Evolutionary conservation across 30 jellyfish, hydroid and myxozoan species (phyloP).

Genomic region (Chrysaora quinquecirrha): DNA sequence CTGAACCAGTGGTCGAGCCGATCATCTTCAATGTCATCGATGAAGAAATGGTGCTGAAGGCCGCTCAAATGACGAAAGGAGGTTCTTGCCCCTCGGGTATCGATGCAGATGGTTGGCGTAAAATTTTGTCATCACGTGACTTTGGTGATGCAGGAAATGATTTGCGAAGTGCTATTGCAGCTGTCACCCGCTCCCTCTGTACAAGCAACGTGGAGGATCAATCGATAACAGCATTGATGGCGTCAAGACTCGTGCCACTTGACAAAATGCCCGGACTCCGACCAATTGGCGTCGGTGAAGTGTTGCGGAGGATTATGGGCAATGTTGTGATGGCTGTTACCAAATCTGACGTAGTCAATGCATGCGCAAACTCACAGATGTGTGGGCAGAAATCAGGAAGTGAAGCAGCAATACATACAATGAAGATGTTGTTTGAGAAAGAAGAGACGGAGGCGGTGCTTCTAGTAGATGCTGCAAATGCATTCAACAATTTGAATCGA

Average conservation of each 20-base stretch:
- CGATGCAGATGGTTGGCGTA: conserved; percentile 9
- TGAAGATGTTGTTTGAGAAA: conserved; percentile 6
- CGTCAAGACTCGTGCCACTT: conserved; percentile 13
- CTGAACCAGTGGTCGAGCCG: conserved; percentile 1
- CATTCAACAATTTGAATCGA: conserved; percentile 32
- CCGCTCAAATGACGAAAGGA: not conserved
- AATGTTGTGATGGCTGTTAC: not conserved
- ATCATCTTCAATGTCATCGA: not conserved
- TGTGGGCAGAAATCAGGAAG: conserved; percentile 33
- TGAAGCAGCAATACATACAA: conserved; percentile 42
- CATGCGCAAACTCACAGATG: not conserved
- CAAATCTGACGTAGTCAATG: not conserved
- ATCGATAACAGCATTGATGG: not conserved
- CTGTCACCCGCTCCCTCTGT: not conserved
- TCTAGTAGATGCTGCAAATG: conserved; percentile 44
- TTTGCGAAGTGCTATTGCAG: not conserved
- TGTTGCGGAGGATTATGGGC: conserved; percentile 19
- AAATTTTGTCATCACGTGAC: not conserved
- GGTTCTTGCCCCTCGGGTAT: conserved; percentile 8
- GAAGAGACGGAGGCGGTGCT: conserved; percentile 32
- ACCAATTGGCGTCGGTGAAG: conserved; percentile 36
- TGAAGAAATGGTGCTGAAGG: conserved; percentile 1
- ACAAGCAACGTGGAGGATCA: not conserved
- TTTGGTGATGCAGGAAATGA: conserved; percentile 1
- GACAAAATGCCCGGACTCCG: conserved; percentile 20